Percentiles rank a stretch among this genome's conserved stretches.
Evolutionary conservation across 2,113 vertebrate species (phyloP).

Genomic region (Setophaga kirtlandii): DNA sequence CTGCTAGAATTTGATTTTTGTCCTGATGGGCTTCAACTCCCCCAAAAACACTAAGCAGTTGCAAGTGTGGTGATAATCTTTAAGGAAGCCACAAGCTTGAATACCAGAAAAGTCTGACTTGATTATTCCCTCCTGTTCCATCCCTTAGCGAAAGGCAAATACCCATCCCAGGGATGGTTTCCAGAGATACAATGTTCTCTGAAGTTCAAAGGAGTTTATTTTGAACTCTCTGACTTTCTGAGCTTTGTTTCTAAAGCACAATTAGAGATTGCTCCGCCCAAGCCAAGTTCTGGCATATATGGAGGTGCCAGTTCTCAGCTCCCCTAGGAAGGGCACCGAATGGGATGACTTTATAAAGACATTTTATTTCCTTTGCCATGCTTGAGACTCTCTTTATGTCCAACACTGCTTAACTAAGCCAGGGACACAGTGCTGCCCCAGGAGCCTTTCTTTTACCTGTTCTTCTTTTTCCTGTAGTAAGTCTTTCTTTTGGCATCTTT

Average conservation of each 20-base stretch:
- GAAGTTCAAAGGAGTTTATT: conserved; percentile 38
- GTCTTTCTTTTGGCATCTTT: not conserved
- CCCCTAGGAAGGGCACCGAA: not conserved
- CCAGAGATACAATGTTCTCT: conserved; percentile 23
- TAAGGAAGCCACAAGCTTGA: not conserved
- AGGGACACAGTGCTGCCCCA: not conserved
- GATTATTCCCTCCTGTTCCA: not conserved
- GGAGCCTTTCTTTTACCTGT: not conserved
- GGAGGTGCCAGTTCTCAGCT: not conserved
- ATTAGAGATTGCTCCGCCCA: not conserved
- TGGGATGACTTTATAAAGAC: conserved; percentile 39
- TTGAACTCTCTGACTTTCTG: conserved; percentile 6
- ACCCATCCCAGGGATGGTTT: not conserved
- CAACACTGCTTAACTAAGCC: not conserved
- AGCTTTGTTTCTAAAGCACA: conserved; percentile 48
- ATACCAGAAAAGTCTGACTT: not conserved
- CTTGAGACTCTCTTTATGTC: not conserved
- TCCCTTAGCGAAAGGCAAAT: conserved; percentile 18
- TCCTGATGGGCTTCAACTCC: not conserved
- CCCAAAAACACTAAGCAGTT: not conserved
- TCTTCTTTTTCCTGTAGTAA: not conserved
- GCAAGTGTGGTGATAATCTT: not conserved
- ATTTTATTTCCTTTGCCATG: not conserved
- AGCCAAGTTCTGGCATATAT: conserved; percentile 29
- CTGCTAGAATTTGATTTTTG: conserved; percentile 9